These are phyloP conservation scores for Scartelaos histophorus DNA, from an alignment of 2,113 vertebrate species.

Conservation along the genomic window DNA sequence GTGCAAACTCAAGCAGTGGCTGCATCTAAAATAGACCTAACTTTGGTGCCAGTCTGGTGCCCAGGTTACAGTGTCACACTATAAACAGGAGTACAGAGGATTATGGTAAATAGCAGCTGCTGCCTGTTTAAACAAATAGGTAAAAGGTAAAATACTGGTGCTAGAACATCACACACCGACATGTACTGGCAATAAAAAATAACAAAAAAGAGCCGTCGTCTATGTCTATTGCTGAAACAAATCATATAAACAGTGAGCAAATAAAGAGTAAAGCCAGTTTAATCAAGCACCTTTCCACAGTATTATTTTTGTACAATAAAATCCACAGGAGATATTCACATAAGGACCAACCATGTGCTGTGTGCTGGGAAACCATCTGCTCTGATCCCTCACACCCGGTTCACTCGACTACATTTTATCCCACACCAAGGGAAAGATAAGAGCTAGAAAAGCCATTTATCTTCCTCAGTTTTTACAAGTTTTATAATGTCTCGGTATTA, in stretches of 20 bases:
- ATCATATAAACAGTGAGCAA: background rate
- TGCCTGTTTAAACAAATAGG: conserved; percentile 13
- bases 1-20: conserved; percentile 34
- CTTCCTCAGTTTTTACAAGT: background rate
- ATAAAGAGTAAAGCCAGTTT: conserved; percentile 3
- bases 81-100: background rate
- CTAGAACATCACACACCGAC: background rate
- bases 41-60: conserved; percentile 32
- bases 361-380: conserved; percentile 68
- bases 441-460: background rate
- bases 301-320: conserved; percentile 4
- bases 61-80: conserved; percentile 45
- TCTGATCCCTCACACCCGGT: conserved; percentile 43
- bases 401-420: conserved; percentile 31
- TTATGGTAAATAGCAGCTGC: conserved; percentile 42
- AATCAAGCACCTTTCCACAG: conserved; percentile 1
- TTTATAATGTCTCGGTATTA: background rate
- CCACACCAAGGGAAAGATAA: background rate
- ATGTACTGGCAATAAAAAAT: background rate
- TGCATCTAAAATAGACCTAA: conserved; percentile 48
- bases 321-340: conserved; percentile 34
- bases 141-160: background rate
- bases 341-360: conserved; percentile 37
- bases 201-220: no score
- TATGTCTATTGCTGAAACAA: no score